Conservation (phyloP, 2,113 vertebrate genomes). For the Tringa solitaria region DNA sequence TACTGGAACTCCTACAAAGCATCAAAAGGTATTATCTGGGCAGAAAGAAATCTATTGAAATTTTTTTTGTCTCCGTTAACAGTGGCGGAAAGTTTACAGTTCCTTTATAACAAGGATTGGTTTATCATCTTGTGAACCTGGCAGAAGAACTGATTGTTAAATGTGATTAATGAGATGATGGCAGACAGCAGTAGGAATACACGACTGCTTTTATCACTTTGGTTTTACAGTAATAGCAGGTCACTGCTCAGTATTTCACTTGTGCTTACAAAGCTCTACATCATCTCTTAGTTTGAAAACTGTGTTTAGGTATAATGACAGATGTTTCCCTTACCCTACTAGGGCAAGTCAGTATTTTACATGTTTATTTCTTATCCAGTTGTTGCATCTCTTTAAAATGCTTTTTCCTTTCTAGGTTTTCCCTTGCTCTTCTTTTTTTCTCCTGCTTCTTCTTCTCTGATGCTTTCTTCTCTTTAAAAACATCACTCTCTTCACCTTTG, state of each 20-base stretch:
- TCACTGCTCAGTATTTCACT: neutral
- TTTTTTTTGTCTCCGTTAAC: neutral
- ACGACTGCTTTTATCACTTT: neutral
- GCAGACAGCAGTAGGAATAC: neutral
- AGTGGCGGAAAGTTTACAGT: neutral
- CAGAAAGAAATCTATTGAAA: neutral
- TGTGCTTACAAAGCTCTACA: neutral
- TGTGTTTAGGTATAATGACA: neutral
- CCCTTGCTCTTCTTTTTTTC: conserved; percentile 82
- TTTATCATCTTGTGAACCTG: neutral
- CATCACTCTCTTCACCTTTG: conserved; percentile 85
- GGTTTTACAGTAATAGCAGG: neutral
- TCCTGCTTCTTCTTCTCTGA: conserved; percentile 82
- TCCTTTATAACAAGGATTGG: neutral
- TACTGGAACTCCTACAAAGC: neutral
- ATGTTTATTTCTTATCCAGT: neutral
- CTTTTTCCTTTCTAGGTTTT: conserved; percentile 87
- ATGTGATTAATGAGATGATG: neutral
- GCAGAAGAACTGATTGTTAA: neutral
- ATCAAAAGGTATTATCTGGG: neutral
- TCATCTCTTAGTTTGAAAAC: neutral
- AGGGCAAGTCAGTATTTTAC: neutral
- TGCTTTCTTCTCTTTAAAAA: conserved; percentile 78
- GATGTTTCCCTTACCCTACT: neutral
- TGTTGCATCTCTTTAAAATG: conserved; percentile 78